A percentile compares a stretch with the other conserved stretches of the same genome.
These are phyloP conservation scores for Calosoma granatense DNA, from an alignment of 1,140 invertebrate genomes.

Conservation along the genomic window DNA sequence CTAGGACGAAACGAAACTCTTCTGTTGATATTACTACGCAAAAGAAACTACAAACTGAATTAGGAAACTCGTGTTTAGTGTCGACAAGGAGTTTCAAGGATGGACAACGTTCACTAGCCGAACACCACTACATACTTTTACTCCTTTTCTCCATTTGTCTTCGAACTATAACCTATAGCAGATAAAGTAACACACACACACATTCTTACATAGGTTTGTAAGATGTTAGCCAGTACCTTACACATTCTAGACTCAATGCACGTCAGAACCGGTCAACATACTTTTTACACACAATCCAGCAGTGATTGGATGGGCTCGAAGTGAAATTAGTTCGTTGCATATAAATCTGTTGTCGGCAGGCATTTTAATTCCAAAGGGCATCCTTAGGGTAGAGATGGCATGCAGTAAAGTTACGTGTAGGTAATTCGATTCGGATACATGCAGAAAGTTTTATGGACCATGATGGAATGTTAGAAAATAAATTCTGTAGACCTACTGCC, in stretches of 20 bases:
- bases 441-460: neutral
- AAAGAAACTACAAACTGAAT: neutral
- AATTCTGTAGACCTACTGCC: no score
- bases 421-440: neutral
- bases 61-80: neutral
- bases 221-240: no score
- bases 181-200: no score
- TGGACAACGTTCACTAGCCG: no score
- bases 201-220: no score
- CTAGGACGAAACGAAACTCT: neutral
- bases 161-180: no score
- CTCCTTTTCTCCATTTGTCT: no score
- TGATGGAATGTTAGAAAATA: neutral
- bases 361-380: neutral
- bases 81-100: no score
- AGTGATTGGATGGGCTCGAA: neutral
- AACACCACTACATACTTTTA: no score
- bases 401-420: neutral
- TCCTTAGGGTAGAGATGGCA: neutral
- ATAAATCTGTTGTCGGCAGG: neutral
- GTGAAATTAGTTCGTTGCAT: neutral
- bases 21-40: neutral
- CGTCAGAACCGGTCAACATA: no score
- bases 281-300: no score
- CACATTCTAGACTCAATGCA: no score